phyloP scores from a whole-genome alignment of 64 coral and sea anemone species.

The Montipora foliosa region DNA sequence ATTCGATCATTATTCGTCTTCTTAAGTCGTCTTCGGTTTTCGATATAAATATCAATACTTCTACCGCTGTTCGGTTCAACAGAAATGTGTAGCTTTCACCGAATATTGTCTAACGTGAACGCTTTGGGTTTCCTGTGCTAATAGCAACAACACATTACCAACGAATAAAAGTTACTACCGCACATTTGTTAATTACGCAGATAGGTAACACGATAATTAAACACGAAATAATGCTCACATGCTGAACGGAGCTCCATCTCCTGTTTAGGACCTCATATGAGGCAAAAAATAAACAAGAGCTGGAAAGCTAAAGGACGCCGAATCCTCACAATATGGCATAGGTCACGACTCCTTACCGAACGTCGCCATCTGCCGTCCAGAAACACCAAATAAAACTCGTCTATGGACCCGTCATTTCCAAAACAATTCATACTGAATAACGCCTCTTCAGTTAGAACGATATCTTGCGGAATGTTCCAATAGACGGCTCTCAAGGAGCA shows the following conservation, averaged over 20 bases:
- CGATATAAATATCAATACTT: too few relatives aligned
- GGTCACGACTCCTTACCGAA: slow-evolving; percentile 1
- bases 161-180: too few relatives aligned
- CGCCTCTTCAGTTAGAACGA: not conserved
- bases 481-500: not conserved
- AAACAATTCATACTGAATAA: not conserved
- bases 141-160: too few relatives aligned
- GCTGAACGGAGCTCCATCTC: not conserved
- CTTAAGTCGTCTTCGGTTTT: too few relatives aligned
- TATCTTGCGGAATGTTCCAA: not conserved
- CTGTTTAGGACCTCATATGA: not conserved
- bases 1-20: too few relatives aligned
- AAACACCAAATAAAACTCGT: slow-evolving; percentile 40
- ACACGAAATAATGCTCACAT: not conserved
- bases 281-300: not conserved
- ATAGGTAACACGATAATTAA: not conserved
- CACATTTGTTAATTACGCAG: not conserved
- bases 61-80: too few relatives aligned
- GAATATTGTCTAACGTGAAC: too few relatives aligned
- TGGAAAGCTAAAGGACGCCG: not conserved
- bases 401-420: slow-evolving; percentile 22
- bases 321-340: not conserved
- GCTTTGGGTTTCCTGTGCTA: too few relatives aligned
- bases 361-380: slow-evolving; percentile 13
- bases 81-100: too few relatives aligned